Percentiles rank a stretch among this genome's conserved stretches.
These are phyloP conservation scores for Sturnira hondurensis DNA, from an alignment of 2,113 vertebrate genomes.

Conservation along the genomic window DNA sequence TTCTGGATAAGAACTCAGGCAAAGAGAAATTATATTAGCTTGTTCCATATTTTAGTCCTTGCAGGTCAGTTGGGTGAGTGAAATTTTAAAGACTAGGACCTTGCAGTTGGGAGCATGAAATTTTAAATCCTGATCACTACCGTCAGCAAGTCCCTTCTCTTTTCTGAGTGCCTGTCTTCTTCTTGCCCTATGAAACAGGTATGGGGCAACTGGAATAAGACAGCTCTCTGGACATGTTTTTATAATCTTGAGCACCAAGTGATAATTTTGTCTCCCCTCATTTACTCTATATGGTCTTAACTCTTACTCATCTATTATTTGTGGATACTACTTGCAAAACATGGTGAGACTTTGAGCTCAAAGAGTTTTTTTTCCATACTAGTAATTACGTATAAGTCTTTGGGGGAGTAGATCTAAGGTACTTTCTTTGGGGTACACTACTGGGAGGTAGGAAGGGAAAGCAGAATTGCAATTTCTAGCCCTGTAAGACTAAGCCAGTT, in stretches of 20 bases:
- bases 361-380: background rate
- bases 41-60: background rate
- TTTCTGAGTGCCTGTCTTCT: background rate
- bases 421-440: background rate
- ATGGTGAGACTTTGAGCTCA: background rate
- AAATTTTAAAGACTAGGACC: background rate
- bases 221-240: background rate
- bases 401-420: background rate
- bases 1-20: background rate
- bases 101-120: background rate
- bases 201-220: background rate
- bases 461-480: slow-evolving; percentile 15
- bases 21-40: background rate
- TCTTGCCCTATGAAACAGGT: background rate
- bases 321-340: background rate
- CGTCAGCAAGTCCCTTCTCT: background rate
- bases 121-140: background rate
- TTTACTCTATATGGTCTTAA: background rate
- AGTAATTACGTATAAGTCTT: background rate
- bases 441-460: background rate
- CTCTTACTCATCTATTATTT: background rate
- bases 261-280: background rate
- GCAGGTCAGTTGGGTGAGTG: background rate
- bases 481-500: background rate
- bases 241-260: background rate